These are phyloP conservation scores for Endomychus coccineus DNA, from an alignment of 2,888 invertebrate species.

Conservation along the genomic window DNA sequence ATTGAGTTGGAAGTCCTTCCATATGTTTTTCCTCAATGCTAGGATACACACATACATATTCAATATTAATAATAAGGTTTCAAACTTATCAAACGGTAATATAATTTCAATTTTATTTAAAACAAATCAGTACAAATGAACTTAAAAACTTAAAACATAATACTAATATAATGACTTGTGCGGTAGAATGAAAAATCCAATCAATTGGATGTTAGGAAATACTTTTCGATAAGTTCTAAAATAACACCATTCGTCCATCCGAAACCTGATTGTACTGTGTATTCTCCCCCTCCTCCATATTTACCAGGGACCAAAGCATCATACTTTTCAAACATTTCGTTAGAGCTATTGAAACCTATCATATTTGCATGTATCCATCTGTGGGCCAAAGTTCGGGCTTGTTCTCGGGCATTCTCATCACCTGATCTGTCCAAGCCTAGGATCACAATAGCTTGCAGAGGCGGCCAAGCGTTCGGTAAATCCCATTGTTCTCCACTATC, in stretches of 20 bases:
- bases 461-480: slow-evolving; percentile 80
- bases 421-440: slow-evolving; percentile 57
- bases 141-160: too few species aligned
- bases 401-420: slow-evolving; percentile 47
- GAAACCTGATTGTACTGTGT: slow-evolving; percentile 18
- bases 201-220: too few species aligned
- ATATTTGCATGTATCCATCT: slow-evolving; percentile 59
- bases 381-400: slow-evolving; percentile 59
- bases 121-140: too few species aligned
- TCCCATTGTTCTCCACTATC: slow-evolving; percentile 72
- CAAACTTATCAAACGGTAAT: too few species aligned
- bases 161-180: too few species aligned
- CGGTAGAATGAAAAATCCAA: too few species aligned
- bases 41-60: too few species aligned
- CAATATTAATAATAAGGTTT: too few species aligned
- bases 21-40: too few species aligned
- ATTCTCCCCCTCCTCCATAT: slow-evolving; percentile 67
- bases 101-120: too few species aligned
- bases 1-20: too few species aligned
- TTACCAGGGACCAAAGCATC: slow-evolving; percentile 54
- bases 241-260: slow-evolving; percentile 21
- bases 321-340: slow-evolving; percentile 62
- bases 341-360: slow-evolving; percentile 49
- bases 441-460: slow-evolving; percentile 67
- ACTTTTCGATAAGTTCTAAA: slow-evolving; percentile 14